Conservation (phyloP, 2,113 vertebrate species). For the Hassar affinis region DNA sequence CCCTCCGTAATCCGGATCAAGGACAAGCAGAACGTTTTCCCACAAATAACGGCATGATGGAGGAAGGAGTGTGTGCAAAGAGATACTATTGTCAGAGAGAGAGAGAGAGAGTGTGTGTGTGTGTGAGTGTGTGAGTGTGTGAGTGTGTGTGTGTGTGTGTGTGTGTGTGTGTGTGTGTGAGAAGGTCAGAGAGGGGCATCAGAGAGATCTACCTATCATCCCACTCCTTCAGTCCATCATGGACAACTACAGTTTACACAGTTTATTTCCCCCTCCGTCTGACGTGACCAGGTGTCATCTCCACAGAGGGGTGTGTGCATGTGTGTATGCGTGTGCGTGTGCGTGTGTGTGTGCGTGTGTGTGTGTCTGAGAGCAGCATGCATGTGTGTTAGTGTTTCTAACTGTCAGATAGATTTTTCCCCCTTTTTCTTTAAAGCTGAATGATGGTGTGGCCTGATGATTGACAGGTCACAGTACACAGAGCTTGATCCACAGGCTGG, state of each 20-base stretch:
- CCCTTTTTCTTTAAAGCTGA: slow-evolving; percentile 15
- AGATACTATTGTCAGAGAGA: background rate
- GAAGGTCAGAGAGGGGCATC: background rate
- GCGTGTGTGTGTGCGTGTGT: too few species aligned
- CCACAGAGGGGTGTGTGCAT: slow-evolving; percentile 14
- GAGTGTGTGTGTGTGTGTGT: background rate
- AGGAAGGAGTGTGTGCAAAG: slow-evolving; percentile 16
- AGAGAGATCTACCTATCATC: slow-evolving; percentile 20
- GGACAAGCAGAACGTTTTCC: background rate
- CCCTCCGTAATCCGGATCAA: background rate
- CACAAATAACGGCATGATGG: background rate
- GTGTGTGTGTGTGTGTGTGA: slow-evolving; percentile 6
- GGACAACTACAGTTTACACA: slow-evolving; percentile 38
- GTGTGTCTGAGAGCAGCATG: slow-evolving; percentile 29
- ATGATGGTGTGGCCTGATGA: slow-evolving; percentile 44
- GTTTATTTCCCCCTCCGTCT: background rate
- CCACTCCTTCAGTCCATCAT: background rate
- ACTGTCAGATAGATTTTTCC: slow-evolving; percentile 20
- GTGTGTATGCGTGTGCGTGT: background rate
- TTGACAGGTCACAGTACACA: slow-evolving; percentile 37
- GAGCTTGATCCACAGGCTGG: slow-evolving; percentile 53
- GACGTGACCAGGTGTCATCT: slow-evolving; percentile 26
- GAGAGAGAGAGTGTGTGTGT: background rate
- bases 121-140: slow-evolving; percentile 9
- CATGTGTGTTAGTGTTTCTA: slow-evolving; percentile 45